Evolutionary conservation across 2,113 vertebrate species (phyloP), one percentile per base, ranked within the genome.

Genomic region (rat (Rattus norvegicus)): DNA sequence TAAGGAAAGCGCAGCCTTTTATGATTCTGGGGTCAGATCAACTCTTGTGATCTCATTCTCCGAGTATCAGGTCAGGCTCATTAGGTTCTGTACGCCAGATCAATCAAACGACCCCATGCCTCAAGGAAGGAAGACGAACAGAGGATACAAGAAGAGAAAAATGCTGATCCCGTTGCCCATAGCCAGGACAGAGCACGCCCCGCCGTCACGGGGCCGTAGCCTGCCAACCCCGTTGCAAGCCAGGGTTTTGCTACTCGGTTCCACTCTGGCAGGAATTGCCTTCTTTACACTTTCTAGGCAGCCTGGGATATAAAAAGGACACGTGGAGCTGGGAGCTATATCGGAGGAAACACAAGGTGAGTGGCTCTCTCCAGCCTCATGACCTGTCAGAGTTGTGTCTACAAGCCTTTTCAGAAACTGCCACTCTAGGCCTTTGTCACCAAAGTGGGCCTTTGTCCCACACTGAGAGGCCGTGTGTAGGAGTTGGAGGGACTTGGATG

Each of bases 381-480:
- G 56, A 88, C 2, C 49, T 85, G 33, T 33, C 90, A 91, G 47
- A 52, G 61, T 90, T n/a, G 65, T 10, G 19, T 87, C 61, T n/a
- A n/a, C 10, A 86, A 81, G 79, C 33, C 92, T 65, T 22, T 83
- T 67, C 43, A 59, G 84, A 92, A 91, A 75, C 36, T 12, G 30
- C 26, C 39, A 5, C 0, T 19, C 33, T 4, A 43, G 59, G 14
- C n/a, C 54, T 63, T n/a, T 17, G 5, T 52, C 90, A 77, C n/a
- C 61, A 8, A 56, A 67, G 59, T n/a, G 43, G 93, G 65, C 33
- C 43, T 43, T 43, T 43, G 43, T 43, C 43, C 43, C 43, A 43
- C 43, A 43, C 43, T 13, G 26, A 39, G 59, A 30, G 36, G 13
- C 1, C 19, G 0, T 1, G 11, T 0, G 26, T 2, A 1, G 22